Conservation (phyloP, 2,888 invertebrate species). For the Criorhina ranunculi region DNA sequence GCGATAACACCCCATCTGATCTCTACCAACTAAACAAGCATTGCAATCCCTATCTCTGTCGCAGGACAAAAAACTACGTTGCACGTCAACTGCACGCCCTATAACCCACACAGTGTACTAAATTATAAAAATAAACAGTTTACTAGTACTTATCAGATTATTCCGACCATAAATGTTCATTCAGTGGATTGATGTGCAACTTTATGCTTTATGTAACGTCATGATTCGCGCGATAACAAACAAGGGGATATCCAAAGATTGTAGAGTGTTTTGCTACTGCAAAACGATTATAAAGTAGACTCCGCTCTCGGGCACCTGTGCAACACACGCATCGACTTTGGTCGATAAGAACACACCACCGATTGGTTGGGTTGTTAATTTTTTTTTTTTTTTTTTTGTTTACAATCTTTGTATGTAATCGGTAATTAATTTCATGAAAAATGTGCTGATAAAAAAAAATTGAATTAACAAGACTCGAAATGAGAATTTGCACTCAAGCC, state of each 20-base stretch:
- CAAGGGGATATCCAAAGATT: not conserved
- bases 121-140: not conserved
- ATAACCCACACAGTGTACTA: not conserved
- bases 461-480: conserved; percentile 2
- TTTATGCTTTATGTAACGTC: conserved; percentile 6
- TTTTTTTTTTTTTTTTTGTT: conserved; percentile 5
- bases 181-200: not conserved
- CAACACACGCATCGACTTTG: conserved; percentile 63
- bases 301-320: conserved; percentile 25
- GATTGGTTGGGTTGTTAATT: conserved; percentile 7
- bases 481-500: conserved; percentile 29
- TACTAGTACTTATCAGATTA: not conserved
- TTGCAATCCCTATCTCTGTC: too few relatives aligned
- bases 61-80: too few relatives aligned
- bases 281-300: conserved; percentile 6
- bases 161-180: not conserved
- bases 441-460: conserved; percentile 3
- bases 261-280: not conserved
- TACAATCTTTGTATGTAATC: conserved; percentile 24
- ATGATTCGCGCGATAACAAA: not conserved
- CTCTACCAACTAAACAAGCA: not conserved
- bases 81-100: not conserved
- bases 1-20: conserved; percentile 22
- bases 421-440: conserved; percentile 27
- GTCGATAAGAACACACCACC: not conserved